Evolutionary conservation across 2,888 invertebrate genomes (phyloP).

Genomic region (Teinopalpus imperialis): DNA sequence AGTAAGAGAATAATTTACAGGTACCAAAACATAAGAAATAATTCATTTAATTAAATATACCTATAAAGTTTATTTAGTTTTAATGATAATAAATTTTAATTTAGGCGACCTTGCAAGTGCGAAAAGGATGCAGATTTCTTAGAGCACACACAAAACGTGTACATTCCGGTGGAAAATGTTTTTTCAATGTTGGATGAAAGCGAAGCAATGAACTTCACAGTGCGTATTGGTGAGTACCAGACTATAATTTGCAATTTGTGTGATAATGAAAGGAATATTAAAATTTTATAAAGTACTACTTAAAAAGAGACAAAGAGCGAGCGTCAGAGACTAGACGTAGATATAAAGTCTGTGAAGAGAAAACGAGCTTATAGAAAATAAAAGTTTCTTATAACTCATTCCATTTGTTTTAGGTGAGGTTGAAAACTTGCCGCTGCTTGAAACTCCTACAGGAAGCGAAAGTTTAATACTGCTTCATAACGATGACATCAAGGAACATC

Average conservation of each 20-base stretch:
- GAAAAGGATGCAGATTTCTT: constrained; percentile 77
- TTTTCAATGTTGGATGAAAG: constrained; percentile 75
- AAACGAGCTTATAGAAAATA: too few species aligned
- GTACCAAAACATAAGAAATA: constrained; percentile 36
- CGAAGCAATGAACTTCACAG: constrained; percentile 68
- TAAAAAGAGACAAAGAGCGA: too few species aligned
- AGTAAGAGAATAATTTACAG: constrained; percentile 76
- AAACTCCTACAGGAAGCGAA: constrained; percentile 61
- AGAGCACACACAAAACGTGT: constrained; percentile 77
- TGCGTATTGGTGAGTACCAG: constrained; percentile 72
- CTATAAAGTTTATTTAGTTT: too few species aligned
- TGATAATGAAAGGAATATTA: too few species aligned
- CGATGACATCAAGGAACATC: constrained; percentile 50
- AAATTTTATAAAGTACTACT: too few species aligned
- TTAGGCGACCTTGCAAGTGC: constrained; percentile 75
- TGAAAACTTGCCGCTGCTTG: constrained; percentile 66
- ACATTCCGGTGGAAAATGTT: constrained; percentile 78
- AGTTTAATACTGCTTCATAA: constrained; percentile 62
- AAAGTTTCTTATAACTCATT: too few species aligned
- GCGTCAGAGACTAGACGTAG: not conserved
- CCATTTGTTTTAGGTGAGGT: constrained; percentile 61
- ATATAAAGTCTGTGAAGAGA: not conserved
- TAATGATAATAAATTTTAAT: too few species aligned
- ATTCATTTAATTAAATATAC: constrained; percentile 15
- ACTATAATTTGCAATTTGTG: too few species aligned